These are phyloP conservation scores for Notarius quadriscutis DNA, from an alignment of 2,113 vertebrate species.

Conservation along the genomic window DNA sequence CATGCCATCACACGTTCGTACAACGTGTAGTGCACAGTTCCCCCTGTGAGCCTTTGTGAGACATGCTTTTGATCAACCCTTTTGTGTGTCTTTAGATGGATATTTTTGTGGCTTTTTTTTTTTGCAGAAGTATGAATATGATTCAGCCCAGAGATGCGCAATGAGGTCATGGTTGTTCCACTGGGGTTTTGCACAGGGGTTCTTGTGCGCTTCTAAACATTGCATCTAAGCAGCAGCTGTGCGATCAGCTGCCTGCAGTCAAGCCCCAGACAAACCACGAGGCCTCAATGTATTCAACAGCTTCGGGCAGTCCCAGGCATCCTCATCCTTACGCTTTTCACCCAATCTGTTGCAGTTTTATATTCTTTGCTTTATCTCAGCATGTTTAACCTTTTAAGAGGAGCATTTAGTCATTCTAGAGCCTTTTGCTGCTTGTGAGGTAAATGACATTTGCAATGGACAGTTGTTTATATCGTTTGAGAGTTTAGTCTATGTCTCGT, in stretches of 20 bases:
- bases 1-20: neutral
- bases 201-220: neutral
- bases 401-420: neutral
- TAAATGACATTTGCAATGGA: no score
- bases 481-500: no score
- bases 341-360: neutral
- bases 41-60: no score
- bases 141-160: neutral
- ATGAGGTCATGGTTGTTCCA: conserved; percentile 26
- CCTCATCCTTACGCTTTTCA: neutral
- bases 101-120: neutral
- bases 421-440: neutral
- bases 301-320: neutral
- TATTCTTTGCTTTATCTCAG: neutral
- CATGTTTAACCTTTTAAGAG: neutral
- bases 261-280: conserved; percentile 1
- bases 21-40: neutral
- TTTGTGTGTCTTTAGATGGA: neutral
- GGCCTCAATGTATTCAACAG: neutral
- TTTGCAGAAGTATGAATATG: conserved; percentile 4
- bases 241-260: neutral
- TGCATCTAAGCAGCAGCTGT: conserved; percentile 20
- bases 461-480: no score
- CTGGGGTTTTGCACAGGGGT: conserved; percentile 5
- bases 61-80: neutral